Evolutionary conservation across 2,888 invertebrate species (phyloP).

Genomic region (Tetranychus piercei): DNA sequence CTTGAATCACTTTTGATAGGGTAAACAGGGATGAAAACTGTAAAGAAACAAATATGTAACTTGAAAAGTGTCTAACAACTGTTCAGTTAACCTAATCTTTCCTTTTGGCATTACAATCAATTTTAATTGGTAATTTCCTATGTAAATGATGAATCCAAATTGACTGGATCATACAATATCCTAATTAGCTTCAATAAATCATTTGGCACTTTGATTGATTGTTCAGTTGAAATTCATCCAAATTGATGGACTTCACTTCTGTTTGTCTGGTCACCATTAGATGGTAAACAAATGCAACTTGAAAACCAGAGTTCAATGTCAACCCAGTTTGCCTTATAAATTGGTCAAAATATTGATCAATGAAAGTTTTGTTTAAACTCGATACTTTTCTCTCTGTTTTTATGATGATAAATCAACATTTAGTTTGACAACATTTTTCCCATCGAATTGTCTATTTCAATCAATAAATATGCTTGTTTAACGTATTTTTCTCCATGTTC

Average conservation of each 20-base stretch:
- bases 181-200: background rate
- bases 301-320: background rate
- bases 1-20: no score
- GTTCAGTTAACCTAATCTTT: no score
- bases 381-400: background rate
- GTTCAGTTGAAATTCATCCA: background rate
- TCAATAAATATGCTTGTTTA: no score
- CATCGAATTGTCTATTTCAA: no score
- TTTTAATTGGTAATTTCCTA: background rate
- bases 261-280: no score
- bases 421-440: conserved; percentile 32
- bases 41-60: no score
- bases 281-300: background rate
- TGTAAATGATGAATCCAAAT: background rate
- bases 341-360: background rate
- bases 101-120: background rate
- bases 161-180: background rate
- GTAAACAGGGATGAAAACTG: no score
- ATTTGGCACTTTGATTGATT: background rate
- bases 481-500: no score
- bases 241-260: background rate
- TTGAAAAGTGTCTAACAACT: no score
- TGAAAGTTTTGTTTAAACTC: background rate
- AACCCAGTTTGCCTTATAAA: background rate
- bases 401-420: background rate